Evolutionary conservation across 2,888 invertebrate species (phyloP), one percentile per base, ranked within the genome.

Genomic region (Eudasyphora cyanicolor): DNA sequence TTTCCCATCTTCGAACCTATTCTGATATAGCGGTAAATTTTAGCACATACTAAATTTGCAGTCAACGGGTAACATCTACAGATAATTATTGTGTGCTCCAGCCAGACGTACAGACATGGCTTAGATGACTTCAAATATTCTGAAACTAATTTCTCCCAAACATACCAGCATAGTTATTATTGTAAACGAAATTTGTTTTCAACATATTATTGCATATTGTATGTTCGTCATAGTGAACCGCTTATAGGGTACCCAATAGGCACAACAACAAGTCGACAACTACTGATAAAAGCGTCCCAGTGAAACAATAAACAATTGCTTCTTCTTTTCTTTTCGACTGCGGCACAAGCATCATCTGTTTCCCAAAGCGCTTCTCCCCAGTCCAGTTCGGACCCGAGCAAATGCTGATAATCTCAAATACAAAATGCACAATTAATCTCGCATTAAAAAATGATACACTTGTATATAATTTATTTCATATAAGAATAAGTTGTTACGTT

Each of bases 371-470:
- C n/a, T n/a, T n/a, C n/a, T n/a, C n/a, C n/a, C n/a, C 45, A 57
- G 27, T 57, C 8, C 27, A 57, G 21, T n/a, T n/a, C n/a, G n/a
- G n/a, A n/a, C n/a, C n/a, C n/a, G n/a, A n/a, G 17, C 17, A 54
- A 3, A 24, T 24, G 57, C 67, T 67, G 67, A 67, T 67, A 67
- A 67, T 67, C n/a, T n/a, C 24, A 42, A 42, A 42, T 60, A 14
- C 42, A 38, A 42, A 67, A 67, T 67, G 67, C 67, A 67, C 67
- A 67, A 38, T 67, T 67, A 67, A 67, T 67, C 67, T 42, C 12
- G 10, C 19, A 35, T 62, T 62, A 6, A 17, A 29, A 60, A n/a
- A n/a, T n/a, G n/a, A n/a, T n/a, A n/a, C n/a, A n/a, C n/a, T 17
- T 27, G 12, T 60, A 49, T n/a, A n/a, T n/a, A n/a, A n/a, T 32